Conservation (phyloP, 2,888 invertebrate species). For the Scaptomyza tumidula region DNA sequence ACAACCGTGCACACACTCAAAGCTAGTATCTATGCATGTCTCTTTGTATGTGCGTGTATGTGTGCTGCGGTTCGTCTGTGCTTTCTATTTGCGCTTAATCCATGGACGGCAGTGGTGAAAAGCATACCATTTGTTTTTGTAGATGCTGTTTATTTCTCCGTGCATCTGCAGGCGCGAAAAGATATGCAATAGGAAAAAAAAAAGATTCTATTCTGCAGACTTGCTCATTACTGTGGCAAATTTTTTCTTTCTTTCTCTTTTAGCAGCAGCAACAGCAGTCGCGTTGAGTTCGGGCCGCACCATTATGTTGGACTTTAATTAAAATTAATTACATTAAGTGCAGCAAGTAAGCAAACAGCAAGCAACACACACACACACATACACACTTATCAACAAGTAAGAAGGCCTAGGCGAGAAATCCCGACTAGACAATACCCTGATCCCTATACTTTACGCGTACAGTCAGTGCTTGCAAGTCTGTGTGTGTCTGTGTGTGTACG, state of each 20-base stretch:
- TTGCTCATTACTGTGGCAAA: conserved; percentile 74
- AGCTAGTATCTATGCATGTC: not conserved
- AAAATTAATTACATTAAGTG: conserved; percentile 84
- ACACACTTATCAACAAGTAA: too few species aligned
- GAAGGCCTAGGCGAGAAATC: too few species aligned
- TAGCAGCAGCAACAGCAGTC: conserved; percentile 5
- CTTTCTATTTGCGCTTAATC: conserved; percentile 75
- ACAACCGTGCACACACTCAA: conserved; percentile 11
- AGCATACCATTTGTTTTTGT: conserved; percentile 50
- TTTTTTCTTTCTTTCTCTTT: conserved; percentile 30
- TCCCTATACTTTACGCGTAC: too few species aligned
- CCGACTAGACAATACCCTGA: too few species aligned
- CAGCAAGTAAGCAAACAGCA: conserved; percentile 77
- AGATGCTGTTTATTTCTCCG: conserved; percentile 5
- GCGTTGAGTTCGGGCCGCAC: conserved; percentile 34
- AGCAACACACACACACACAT: conserved; percentile 36
- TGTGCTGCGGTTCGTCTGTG: conserved; percentile 55
- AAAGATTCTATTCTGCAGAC: conserved; percentile 53
- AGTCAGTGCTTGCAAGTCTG: too few species aligned
- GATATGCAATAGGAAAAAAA: conserved; percentile 52
- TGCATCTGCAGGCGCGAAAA: conserved; percentile 67
- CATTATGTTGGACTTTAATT: conserved; percentile 83
- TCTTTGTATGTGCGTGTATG: conserved; percentile 7
- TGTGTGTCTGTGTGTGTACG: too few species aligned
- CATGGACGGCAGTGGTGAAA: conserved; percentile 62